phyloP scores from a whole-genome alignment of 2,797 vertebrate genomes.

The Mustela erminea region DNA sequence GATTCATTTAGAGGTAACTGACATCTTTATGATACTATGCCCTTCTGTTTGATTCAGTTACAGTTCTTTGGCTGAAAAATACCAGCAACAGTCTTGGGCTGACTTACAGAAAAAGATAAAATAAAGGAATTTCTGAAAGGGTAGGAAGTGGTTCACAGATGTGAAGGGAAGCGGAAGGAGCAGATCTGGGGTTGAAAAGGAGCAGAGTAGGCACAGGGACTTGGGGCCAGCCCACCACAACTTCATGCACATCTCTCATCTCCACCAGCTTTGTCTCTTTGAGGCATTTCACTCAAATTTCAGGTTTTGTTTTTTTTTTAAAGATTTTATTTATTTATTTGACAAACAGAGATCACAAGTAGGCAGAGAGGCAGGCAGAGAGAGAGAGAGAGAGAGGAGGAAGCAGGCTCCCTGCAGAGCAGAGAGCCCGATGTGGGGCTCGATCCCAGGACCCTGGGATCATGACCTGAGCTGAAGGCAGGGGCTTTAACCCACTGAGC shows the following conservation, averaged over 20 bases:
- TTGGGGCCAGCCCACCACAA: background rate
- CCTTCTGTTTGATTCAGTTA: background rate
- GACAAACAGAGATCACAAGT: no score
- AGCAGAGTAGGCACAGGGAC: background rate
- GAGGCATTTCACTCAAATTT: background rate
- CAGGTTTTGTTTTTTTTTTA: no score
- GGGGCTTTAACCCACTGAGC: no score
- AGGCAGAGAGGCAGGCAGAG: no score
- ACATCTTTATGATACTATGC: background rate
- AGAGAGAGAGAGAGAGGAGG: no score
- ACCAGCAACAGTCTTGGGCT: background rate
- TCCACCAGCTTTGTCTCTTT: background rate
- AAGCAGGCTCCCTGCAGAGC: no score
- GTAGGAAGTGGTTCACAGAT: background rate
- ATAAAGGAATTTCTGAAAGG: background rate
- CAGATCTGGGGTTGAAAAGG: background rate
- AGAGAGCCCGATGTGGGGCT: no score
- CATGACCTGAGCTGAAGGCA: no score
- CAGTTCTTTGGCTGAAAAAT: slow-evolving; percentile 26
- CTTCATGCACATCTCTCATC: background rate
- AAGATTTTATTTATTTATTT: no score
- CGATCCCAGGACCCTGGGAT: no score
- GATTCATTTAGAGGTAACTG: slow-evolving; percentile 13
- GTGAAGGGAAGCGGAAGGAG: background rate
- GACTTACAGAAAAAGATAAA: background rate